Base-by-base conservation (phyloP, 2,888 invertebrate genomes). In the Hirtodrosophila alboralis region DNA sequence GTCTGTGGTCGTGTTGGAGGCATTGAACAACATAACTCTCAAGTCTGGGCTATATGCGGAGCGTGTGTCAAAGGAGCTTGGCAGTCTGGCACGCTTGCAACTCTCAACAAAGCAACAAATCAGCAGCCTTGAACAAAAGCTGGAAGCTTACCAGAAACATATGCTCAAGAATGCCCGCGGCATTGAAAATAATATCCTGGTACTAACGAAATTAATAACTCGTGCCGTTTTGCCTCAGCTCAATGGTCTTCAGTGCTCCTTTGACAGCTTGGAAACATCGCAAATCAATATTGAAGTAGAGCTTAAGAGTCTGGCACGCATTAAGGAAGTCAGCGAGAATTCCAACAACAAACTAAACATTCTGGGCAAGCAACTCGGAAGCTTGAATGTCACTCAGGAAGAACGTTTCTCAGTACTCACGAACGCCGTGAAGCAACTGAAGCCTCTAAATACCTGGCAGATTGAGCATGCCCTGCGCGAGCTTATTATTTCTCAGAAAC, bases 211-310 rank as follows among this genome's bases (percentile, higher is more conserved):
- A 40, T 18, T 78, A 28, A 38, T 78, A 7, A 58, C 85, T 1
- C 81, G 84, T 0, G 47, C 85, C 1, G 56, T 84, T 4, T 37
- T 78, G 16, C 78, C 78, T 1, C 56, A 77, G 13, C 38, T 78
- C 0, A 77, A 77, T 41, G 80, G 75, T 4, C 56, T 78, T 7
- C 70, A 81, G 4, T 84, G 63, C 34, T 61, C 81, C 5, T 70
- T 77, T 14, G 47, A 81, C 13, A 77, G 60, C 26, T 40, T 78
- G 26, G 85, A 74, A 13, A 84, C 78, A 3, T 77, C 78, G 0
- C 78, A 84, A 8, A 62, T 84, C 10, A 78, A 78, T 34, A 58
- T 74, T 6, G 85, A 78, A 33, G 74, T 78, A 6, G 84, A 78
- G 4, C 54, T 78, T 0, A 81, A 70, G 43, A 51, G 16, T 2